A percentile compares a stretch with the other conserved stretches of the same genome.
Evolutionary conservation across 2,797 vertebrate species (phyloP).

Genomic region (Cichlasoma orientale): DNA sequence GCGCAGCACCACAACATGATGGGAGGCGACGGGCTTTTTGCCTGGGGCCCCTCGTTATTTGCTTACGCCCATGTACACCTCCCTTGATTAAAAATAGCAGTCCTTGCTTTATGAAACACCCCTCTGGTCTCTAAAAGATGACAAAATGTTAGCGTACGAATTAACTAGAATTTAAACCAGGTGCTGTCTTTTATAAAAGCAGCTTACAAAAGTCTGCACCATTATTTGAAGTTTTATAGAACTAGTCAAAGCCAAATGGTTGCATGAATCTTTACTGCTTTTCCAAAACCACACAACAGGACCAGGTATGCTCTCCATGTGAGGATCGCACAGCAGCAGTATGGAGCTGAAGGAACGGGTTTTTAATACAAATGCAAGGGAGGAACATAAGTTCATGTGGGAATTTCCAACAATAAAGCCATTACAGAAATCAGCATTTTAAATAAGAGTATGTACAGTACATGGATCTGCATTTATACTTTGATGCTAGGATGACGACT

Average conservation of each 20-base stretch:
- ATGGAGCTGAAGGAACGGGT: conserved; percentile 38
- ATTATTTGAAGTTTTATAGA: conserved; percentile 1
- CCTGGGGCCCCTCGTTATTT: not conserved
- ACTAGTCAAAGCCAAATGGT: conserved; percentile 40
- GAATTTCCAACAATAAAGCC: conserved; percentile 33
- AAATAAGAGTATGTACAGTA: conserved; percentile 24
- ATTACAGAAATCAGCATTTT: conserved; percentile 18
- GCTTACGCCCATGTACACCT: not conserved
- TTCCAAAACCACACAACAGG: conserved; percentile 46
- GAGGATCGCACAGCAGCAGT: conserved; percentile 13
- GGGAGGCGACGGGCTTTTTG: not conserved
- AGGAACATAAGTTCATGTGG: not conserved
- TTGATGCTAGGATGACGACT: not conserved
- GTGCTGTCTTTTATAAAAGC: not conserved
- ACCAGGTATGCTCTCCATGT: conserved; percentile 23
- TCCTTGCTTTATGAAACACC: conserved; percentile 25
- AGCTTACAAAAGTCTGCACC: not conserved
- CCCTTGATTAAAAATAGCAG: not conserved
- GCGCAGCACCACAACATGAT: not conserved
- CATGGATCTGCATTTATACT: conserved; percentile 15
- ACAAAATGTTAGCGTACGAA: not conserved
- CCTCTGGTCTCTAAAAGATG: conserved; percentile 13
- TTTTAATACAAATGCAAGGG: conserved; percentile 62
- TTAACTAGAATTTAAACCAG: not conserved
- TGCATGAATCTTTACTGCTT: conserved; percentile 35